A percentile compares a stretch with the other conserved stretches of the same genome.
phyloP scores from a whole-genome alignment of 92 coral and sea anemone genomes.

The Epizoanthus illoricatus region DNA sequence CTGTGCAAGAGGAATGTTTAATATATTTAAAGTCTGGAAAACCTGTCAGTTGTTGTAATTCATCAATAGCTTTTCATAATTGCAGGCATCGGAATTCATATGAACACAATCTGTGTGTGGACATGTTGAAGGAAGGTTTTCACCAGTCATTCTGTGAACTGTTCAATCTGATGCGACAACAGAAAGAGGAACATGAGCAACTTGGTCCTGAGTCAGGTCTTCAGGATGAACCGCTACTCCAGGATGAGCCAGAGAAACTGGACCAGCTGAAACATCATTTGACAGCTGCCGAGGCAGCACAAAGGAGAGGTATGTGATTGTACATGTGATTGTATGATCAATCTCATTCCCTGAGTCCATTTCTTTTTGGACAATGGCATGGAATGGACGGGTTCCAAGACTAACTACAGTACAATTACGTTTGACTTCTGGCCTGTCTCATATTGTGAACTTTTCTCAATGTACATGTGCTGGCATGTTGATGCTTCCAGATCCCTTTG shows the following conservation, averaged over 20 bases:
- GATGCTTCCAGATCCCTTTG: too few relatives aligned
- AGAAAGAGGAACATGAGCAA: conserved; percentile 65
- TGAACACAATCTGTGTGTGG: conserved; percentile 96
- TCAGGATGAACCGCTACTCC: conserved; percentile 73
- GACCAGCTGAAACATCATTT: conserved; percentile 86
- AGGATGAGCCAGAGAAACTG: conserved; percentile 84
- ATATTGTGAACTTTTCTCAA: too few relatives aligned
- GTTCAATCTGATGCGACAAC: conserved; percentile 84
- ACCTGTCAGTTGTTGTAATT: too few relatives aligned
- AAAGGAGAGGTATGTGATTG: conserved; percentile 73
- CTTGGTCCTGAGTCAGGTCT: conserved; percentile 89
- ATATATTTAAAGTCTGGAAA: too few relatives aligned
- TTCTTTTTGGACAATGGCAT: not conserved
- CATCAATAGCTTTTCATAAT: not conserved
- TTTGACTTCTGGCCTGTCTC: too few relatives aligned
- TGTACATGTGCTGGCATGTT: too few relatives aligned
- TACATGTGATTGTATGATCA: not conserved
- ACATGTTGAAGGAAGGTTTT: conserved; percentile 96
- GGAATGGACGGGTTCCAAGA: too few relatives aligned
- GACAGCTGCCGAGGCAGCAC: conserved; percentile 90
- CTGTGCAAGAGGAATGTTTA: too few relatives aligned
- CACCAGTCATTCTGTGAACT: conserved; percentile 95
- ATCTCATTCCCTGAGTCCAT: not conserved
- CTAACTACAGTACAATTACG: too few relatives aligned
- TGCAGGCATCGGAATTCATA: conserved; percentile 89